phyloP scores from a whole-genome alignment of 2,888 invertebrate species.

The Acrobasis suavella region DNA sequence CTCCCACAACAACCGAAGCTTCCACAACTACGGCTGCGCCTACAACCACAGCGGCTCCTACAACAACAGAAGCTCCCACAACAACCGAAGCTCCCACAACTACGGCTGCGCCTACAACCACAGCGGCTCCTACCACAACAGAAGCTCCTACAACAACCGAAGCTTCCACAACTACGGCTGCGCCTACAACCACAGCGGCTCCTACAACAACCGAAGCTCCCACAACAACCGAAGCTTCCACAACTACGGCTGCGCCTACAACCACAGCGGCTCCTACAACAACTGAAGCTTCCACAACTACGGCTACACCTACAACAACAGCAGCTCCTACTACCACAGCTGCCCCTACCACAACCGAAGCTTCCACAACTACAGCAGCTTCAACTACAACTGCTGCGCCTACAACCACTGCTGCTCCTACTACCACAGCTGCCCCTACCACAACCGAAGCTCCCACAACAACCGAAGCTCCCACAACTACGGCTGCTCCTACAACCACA shows the following conservation, averaged over 20 bases:
- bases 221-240: background rate
- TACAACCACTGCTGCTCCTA: no score
- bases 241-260: constrained; percentile 18
- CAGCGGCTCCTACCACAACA: constrained; percentile 24
- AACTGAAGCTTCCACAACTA: constrained; percentile 23
- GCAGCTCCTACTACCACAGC: no score
- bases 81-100: constrained; percentile 31
- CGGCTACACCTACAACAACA: constrained; percentile 24
- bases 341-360: constrained; percentile 24
- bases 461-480: no score
- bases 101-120: background rate
- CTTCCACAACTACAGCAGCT: constrained; percentile 19
- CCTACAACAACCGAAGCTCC: constrained; percentile 17
- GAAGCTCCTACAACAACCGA: constrained; percentile 23
- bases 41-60: constrained; percentile 15
- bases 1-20: constrained; percentile 10
- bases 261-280: constrained; percentile 25
- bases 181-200: constrained; percentile 21
- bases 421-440: no score
- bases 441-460: no score
- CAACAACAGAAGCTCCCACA: constrained; percentile 23
- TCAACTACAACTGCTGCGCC: no score
- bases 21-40: constrained; percentile 22
- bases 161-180: constrained; percentile 26
- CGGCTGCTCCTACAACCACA: no score